Conservation (phyloP, 2,888 invertebrate genomes). For the Apotomis betuletana region DNA sequence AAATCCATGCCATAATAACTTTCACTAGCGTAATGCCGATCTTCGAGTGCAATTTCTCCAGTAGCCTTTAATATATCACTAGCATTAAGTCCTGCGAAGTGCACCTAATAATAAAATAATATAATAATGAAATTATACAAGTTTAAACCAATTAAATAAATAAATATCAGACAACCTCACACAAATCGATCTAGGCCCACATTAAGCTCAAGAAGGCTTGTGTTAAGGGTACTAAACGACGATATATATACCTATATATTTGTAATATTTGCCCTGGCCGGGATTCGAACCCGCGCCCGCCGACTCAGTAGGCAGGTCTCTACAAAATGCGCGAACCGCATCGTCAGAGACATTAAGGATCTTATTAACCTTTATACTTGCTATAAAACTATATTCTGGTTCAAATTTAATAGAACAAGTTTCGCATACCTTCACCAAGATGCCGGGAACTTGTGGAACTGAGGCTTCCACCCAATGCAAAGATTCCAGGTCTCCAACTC, state of each 20-base stretch:
- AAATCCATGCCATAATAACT: conserved; percentile 60
- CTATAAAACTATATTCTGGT: neutral
- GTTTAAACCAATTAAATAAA: no score
- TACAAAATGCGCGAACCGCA: no score
- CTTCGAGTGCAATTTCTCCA: conserved; percentile 43
- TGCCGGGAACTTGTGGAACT: conserved; percentile 44
- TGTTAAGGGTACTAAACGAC: no score
- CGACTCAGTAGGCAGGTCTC: no score
- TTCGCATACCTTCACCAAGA: conserved; percentile 54
- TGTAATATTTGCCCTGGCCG: no score
- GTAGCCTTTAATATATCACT: conserved; percentile 52
- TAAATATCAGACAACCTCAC: no score
- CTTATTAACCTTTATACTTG: no score
- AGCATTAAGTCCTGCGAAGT: conserved; percentile 56
- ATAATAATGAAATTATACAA: neutral
- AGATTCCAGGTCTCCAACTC: conserved; percentile 53
- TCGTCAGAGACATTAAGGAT: no score
- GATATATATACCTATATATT: no score
- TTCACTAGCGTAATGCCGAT: conserved; percentile 28
- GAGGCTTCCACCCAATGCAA: conserved; percentile 56
- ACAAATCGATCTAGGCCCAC: no score
- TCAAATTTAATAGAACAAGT: neutral
- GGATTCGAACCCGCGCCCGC: no score
- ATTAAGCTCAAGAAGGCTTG: no score
- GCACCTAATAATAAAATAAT: conserved; percentile 50